Percentiles rank a stretch among this genome's conserved stretches.
phyloP scores from a whole-genome alignment of 2,888 invertebrate species.

The Aromia moschata region DNA sequence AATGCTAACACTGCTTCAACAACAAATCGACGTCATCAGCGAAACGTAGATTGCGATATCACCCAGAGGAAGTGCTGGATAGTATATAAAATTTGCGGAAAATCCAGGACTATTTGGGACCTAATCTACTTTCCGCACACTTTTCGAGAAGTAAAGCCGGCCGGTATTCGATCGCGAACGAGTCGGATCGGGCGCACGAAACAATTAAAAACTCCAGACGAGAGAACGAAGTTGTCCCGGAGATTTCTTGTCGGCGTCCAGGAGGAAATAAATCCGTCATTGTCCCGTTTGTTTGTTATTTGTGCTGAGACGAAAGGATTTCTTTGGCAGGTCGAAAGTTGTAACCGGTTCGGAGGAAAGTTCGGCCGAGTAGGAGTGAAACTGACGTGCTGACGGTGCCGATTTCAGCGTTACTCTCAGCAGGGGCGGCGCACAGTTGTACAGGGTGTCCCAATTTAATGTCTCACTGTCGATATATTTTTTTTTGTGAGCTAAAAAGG shows the following conservation, averaged over 20 bases:
- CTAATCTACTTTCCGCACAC: no score
- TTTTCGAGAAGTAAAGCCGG: no score
- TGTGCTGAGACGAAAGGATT: slow-evolving; percentile 34
- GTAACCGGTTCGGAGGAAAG: slow-evolving; percentile 33
- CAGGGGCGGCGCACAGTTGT: slow-evolving; percentile 4
- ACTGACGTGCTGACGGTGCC: slow-evolving; percentile 34
- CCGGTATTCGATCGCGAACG: no score
- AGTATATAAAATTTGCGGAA: no score
- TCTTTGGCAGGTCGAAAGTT: slow-evolving; percentile 30
- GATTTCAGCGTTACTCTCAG: slow-evolving; percentile 16
- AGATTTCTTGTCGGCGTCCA: slow-evolving; percentile 27
- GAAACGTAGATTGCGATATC: no score
- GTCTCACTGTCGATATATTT: no score
- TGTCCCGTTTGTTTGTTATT: slow-evolving; percentile 35
- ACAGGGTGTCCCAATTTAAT: neutral
- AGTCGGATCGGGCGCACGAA: no score
- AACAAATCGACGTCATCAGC: no score
- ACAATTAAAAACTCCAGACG: slow-evolving; percentile 29
- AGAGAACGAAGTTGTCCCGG: slow-evolving; percentile 33
- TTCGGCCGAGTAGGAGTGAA: slow-evolving; percentile 28
- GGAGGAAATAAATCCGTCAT: slow-evolving; percentile 36
- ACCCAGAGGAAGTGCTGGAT: no score
- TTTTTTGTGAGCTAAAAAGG: no score
- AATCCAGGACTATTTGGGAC: no score
- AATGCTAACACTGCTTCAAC: no score